These are phyloP conservation scores for Drymodes brunneopygia DNA, from an alignment of 2,113 vertebrate species.

Conservation along the genomic window DNA sequence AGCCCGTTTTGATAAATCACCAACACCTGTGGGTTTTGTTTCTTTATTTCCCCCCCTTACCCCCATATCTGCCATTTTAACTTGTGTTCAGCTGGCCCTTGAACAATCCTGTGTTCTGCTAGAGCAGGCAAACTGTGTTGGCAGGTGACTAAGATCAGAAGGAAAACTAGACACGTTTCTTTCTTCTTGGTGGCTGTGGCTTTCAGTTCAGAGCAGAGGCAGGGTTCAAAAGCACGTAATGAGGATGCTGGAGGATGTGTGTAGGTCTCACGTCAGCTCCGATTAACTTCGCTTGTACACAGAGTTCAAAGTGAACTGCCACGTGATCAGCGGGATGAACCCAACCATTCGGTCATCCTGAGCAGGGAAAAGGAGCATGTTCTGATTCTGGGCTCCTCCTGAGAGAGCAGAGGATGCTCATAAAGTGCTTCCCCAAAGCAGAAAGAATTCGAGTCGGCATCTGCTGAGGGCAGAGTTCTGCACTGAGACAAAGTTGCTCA, in stretches of 20 bases:
- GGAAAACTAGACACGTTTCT: not conserved
- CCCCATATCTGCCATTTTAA: not conserved
- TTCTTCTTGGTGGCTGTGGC: not conserved
- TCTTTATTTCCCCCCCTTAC: not conserved
- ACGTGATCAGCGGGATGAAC: not conserved
- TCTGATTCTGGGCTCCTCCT: not conserved
- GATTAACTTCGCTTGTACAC: not conserved
- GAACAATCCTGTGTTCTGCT: not conserved
- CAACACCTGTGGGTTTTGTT: not conserved
- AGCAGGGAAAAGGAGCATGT: not conserved
- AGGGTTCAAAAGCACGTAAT: not conserved
- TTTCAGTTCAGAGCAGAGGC: not conserved
- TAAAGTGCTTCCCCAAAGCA: not conserved
- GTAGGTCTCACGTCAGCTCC: not conserved
- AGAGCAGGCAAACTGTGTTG: not conserved
- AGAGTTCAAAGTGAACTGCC: not conserved
- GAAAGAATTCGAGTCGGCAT: rapidly evolving
- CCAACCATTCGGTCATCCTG: not conserved
- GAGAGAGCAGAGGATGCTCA: not conserved
- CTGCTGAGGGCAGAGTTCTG: not conserved
- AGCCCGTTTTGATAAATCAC: not conserved
- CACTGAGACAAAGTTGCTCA: not conserved
- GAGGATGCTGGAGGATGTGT: not conserved
- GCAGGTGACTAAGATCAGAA: conserved; percentile 24
- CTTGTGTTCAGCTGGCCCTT: not conserved